phyloP scores from a whole-genome alignment of 2,888 invertebrate genomes.

The Lithophane socia region DNA sequence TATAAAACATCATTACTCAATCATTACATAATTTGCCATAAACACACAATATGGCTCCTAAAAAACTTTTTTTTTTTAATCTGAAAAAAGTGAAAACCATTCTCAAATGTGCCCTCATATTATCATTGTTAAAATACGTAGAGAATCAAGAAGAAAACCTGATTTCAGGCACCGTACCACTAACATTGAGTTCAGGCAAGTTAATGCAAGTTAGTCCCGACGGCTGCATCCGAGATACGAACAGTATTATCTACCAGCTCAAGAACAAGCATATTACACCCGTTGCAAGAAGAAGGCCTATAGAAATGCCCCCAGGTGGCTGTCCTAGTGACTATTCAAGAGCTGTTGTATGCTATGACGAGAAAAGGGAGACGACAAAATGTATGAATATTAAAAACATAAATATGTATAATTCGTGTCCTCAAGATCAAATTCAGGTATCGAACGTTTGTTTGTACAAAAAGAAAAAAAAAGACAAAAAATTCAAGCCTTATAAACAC shows the following conservation, averaged over 20 bases:
- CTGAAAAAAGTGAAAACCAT: background rate
- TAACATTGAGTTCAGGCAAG: too few relatives aligned
- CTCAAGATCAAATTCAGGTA: background rate
- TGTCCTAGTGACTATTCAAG: too few relatives aligned
- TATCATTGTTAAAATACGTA: background rate
- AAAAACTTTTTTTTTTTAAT: background rate
- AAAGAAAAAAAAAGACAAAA: too few relatives aligned
- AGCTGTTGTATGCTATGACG: too few relatives aligned
- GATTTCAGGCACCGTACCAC: too few relatives aligned
- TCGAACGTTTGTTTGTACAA: background rate
- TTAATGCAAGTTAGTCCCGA: background rate
- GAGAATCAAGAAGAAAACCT: background rate
- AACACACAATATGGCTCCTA: background rate
- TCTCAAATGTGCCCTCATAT: background rate
- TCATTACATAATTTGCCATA: background rate
- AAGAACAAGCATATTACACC: background rate
- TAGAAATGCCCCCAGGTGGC: background rate
- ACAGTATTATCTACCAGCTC: background rate
- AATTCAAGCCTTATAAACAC: too few relatives aligned
- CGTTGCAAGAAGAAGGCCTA: background rate
- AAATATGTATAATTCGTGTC: background rate
- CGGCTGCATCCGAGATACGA: too few relatives aligned
- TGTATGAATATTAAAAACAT: too few relatives aligned
- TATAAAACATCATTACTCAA: background rate
- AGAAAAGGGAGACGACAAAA: too few relatives aligned